Base-by-base conservation (phyloP, 2,797 vertebrate genomes). In the Anguilla megastoma region DNA sequence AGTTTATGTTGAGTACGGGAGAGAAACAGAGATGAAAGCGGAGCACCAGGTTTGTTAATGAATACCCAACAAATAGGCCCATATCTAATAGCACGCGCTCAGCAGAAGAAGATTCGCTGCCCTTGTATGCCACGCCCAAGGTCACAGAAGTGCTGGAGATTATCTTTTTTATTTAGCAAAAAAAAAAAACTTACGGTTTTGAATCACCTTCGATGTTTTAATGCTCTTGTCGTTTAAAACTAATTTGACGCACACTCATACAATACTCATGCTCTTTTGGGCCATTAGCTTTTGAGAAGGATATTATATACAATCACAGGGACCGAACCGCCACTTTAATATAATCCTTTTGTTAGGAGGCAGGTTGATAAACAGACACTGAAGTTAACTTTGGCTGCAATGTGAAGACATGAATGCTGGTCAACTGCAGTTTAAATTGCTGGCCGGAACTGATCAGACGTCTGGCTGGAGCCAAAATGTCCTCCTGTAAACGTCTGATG, bases 21-120 rank as follows among this genome's bases (percentile, higher is more conserved):
- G 96, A 96, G 97, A 96, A 96, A 96, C 95, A 95, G 96, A 98
- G 97, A 98, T 98, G 97, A 98, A 98, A 98, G 98, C 97, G 94
- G 95, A 97, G 97, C 97, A 97, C 95, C 96, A 97, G 96, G 97
- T 97, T 97, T 97, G 97, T 97, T 98, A 98, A 98, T 97, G 97
- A 98, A 98, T 97, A 97, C 98, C 98, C 97, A 97, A 98, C 97
- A 97, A 97, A 95, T 95, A 95, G 95, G 94, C 94, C 94, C 95
- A 95, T 96, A 94, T 95, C 93, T 94, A 95, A 94, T 94, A 92
- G 95, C 90, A 90, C 91, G 9, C 87, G 71, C 95, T 89, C 96
- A 95, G 95, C 92, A 85, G 95, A 95, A 94, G 88, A 93, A 87
- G 92, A 91, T 3, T 85, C 50, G 90, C 94, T 95, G 95, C 96